A percentile compares a stretch with the other conserved stretches of the same genome.
Conservation (phyloP, 2,113 vertebrate genomes). For the Tetrao urogallus region DNA sequence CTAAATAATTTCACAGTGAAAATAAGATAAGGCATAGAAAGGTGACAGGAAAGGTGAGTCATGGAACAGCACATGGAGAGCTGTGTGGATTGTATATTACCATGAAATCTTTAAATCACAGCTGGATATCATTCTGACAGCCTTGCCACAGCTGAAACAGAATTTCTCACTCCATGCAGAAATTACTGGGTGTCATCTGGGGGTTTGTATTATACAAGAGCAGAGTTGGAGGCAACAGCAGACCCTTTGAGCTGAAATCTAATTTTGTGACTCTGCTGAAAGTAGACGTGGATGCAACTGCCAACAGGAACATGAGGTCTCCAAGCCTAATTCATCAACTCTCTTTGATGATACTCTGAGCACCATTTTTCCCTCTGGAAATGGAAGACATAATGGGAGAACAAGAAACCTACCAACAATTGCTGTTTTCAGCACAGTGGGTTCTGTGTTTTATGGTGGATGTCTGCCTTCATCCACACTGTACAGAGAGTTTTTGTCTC, state of each 20-base stretch:
- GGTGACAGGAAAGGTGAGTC: slow-evolving; percentile 21
- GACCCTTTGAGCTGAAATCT: background rate
- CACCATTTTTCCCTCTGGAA: background rate
- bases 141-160: background rate
- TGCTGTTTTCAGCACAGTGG: background rate
- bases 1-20: slow-evolving; percentile 1
- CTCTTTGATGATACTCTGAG: background rate
- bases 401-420: background rate
- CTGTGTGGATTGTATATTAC: background rate
- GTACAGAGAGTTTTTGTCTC: background rate
- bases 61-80: background rate
- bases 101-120: background rate
- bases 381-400: background rate
- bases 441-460: background rate
- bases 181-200: background rate
- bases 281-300: background rate
- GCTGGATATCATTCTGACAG: background rate
- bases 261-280: background rate
- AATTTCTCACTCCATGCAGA: background rate
- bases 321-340: background rate
- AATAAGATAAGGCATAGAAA: background rate
- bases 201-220: background rate
- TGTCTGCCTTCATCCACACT: background rate
- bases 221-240: background rate
- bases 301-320: background rate